Evolutionary conservation across 1,140 invertebrate species (phyloP), one percentile per base, ranked within the genome.

Genomic region (Drosophila bocki): DNA sequence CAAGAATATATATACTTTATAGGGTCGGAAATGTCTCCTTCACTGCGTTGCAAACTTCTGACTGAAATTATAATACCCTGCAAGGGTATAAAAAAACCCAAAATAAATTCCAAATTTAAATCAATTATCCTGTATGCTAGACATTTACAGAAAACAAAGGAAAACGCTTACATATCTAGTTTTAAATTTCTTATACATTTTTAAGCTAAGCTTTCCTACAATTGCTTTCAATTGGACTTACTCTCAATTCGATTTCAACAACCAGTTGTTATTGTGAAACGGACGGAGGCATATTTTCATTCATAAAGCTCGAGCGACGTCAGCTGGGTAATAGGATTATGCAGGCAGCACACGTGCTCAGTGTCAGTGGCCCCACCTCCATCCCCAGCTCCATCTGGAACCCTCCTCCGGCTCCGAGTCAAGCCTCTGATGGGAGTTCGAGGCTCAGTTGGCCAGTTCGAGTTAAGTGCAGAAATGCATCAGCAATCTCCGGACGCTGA

Each of bases 301-400:
- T 85, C 82, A 85, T 79, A 86, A 85, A 85, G 67, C 35, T 54
- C 62, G 47, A 69, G 53, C 64, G 48, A 78, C 64, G 68, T 75
- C 58, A 57, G 64, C 74, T 76, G 83, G 77, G 77, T 87, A 87
- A 87, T 87, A 87, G 84, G 84, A 87, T 87, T 87, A 87, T 87
- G 61, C 67, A 64, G 74, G 54, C 67, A 71, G 74, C 76, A 53
- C 84, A 87, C 84, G 84, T 87, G 84, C 84, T 88, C 84, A 86
- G 71, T 74, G 82, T 85, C 83, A 74, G 71, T 37, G 65, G 50
- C 57, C 50, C 44, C 41, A 53, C 17, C 72, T 42, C 29, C 60
- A 32, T 4, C 44, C 41, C 22, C 39, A n/a, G 11, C 51, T 48
- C 19, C 72, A 42, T 11, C 26, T 51, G 12, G n/a, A 51, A 19